phyloP scores from a whole-genome alignment of 1,140 invertebrate species.

The Bombus waltoni region DNA sequence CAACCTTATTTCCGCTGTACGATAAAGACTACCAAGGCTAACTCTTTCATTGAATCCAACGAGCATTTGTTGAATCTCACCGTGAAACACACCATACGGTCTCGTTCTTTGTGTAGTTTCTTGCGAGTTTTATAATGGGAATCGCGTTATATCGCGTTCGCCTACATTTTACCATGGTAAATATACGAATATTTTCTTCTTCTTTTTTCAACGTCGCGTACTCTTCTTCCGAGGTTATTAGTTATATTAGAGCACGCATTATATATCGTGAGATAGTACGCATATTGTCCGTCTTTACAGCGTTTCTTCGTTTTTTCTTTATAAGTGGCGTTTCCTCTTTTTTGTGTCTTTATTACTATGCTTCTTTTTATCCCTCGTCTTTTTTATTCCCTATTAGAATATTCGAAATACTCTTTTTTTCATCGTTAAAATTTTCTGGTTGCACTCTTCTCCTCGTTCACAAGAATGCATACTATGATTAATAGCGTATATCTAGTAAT shows the following conservation, averaged over 20 bases:
- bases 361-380: background rate
- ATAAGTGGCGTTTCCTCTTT: background rate
- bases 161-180: slow-evolving; percentile 21
- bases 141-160: background rate
- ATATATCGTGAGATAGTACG: background rate
- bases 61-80: slow-evolving; percentile 38
- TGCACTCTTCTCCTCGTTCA: too few relatives aligned
- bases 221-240: background rate
- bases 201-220: background rate
- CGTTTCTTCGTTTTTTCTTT: background rate
- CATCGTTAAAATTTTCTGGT: too few relatives aligned
- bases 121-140: background rate
- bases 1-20: slow-evolving; percentile 62
- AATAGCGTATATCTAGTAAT: too few relatives aligned
- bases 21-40: slow-evolving; percentile 50
- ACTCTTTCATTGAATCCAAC: slow-evolving; percentile 47
- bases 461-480: too few relatives aligned
- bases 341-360: background rate
- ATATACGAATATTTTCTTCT: background rate
- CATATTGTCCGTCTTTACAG: background rate
- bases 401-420: background rate
- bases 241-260: background rate
- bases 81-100: slow-evolving; percentile 13
- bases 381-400: background rate
- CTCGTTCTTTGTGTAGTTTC: slow-evolving; percentile 25